phyloP scores from a whole-genome alignment of 2,113 vertebrate genomes.

The Stigmatopora argus region DNA sequence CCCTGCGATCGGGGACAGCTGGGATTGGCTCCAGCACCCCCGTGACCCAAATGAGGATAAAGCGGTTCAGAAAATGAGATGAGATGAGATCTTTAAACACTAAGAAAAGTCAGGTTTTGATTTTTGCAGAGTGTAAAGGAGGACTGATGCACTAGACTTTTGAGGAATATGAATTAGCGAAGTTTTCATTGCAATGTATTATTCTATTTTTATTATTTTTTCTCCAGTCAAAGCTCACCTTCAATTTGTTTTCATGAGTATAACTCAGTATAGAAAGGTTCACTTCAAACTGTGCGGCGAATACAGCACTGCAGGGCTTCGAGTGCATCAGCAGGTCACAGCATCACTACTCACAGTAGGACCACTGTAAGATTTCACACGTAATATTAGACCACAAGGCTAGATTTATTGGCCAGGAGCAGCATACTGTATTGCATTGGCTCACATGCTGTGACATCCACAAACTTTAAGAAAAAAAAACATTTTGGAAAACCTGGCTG shows the following conservation, averaged over 20 bases:
- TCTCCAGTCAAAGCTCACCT: not conserved
- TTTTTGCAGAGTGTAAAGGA: not conserved
- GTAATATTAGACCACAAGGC: conserved; percentile 14
- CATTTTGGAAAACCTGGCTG: not conserved
- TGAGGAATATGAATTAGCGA: not conserved
- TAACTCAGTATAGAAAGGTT: conserved; percentile 20
- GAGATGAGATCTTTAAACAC: too few species aligned
- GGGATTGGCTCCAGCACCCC: too few species aligned
- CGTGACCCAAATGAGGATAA: too few species aligned
- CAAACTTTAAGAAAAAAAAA: not conserved
- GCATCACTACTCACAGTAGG: conserved; percentile 35
- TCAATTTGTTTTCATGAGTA: conserved; percentile 13
- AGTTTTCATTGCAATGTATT: not conserved
- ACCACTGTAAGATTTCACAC: conserved; percentile 42
- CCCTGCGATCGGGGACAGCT: too few species aligned
- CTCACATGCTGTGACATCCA: not conserved
- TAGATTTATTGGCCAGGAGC: conserved; percentile 28
- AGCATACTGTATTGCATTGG: not conserved
- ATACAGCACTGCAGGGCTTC: conserved; percentile 20
- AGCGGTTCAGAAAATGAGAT: too few species aligned
- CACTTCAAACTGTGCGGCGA: conserved; percentile 24
- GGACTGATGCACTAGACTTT: not conserved
- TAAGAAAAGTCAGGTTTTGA: not conserved
- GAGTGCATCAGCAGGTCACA: conserved; percentile 39
- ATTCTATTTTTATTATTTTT: not conserved